Evolutionary conservation across 2,113 vertebrate genomes (phyloP), one percentile per base, ranked within the genome.

Genomic region (Cyprinus carpio): DNA sequence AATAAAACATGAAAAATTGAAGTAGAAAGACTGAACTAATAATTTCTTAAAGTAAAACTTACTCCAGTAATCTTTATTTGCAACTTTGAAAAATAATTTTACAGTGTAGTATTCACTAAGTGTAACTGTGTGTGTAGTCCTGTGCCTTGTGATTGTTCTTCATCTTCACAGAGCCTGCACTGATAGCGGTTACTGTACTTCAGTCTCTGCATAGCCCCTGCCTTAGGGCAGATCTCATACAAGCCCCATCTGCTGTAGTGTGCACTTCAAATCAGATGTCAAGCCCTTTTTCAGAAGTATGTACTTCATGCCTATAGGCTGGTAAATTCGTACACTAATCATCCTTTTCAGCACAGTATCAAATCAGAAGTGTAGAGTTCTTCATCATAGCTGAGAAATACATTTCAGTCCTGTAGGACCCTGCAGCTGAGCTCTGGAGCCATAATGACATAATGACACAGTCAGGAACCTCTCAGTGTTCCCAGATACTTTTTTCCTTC

Each of bases 211-310:
- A 3, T 60, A 31, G 23, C 31, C 29, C 5, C 23, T 72, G 77
- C 78, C 79, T 75, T 7, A 65, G 78, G 77, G 67, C 31, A 81
- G 37, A 75, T 25, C 58, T 82, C 29, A 81, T 72, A 54, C 60
- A 3, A 43, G 31, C 56, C 25, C 8, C 13, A n/a, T 81, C 4
- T 16, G 2, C 15, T 29, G 58, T 81, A 81, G 58, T 82, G 62
- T 71, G 27, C 46, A 67, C 80, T 82, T 81, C 58, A 79, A 60
- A 60, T 79, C 31, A 49, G 46, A 64, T 29, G 18, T 62, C 56
- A 27, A 16, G 67, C 65, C 16, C 43, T 79, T 64, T 31, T n/a
- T 64, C 37, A 51, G 23, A n/a, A 18, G 67, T 40, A n/a, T 31
- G 56, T 37, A 62, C 34, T 81, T 81, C 84, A 81, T 69, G 27